Evolutionary conservation across 2,888 invertebrate species (phyloP), one percentile per base, ranked within the genome.

Genomic region (Eledone cirrhosa): DNA sequence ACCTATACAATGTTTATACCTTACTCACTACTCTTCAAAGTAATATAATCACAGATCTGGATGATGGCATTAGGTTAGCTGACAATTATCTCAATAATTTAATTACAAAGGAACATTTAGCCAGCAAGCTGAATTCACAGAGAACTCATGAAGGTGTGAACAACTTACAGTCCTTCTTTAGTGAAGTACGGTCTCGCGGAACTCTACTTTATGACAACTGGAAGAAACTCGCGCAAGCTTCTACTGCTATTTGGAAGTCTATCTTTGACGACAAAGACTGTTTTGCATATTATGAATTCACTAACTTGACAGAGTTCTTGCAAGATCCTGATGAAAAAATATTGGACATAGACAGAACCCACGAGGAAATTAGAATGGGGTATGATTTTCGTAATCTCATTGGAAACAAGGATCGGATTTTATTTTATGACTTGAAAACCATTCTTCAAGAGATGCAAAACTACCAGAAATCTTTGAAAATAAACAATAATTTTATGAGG

Each of bases 181-280:
- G 80, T 67, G 86, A 87, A 47, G 69, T 87, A 7, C 77, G 86
- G 59, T 82, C 84, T n/a, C 82, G 87, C 47, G 86, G 86, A 11
- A 85, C 85, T 22, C 81, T 80, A 31, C 78, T 88, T 2, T 83
- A 78, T 78, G 86, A 85, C 78, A 82, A 79, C 53, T 86, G 86
- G 86, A 80, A 81, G 16, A 53, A 81, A 4, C 48, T 87, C 11
- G 33, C 78, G 1, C 74, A 78, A 22, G 81, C 81, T 24, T 81
- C 81, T 1, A 78, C 77, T 2, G 75, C 75, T 13, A 83, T 88
- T 22, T 88, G 87, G 87, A 79, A 80, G 7, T 77, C 48, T 14
- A 82, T 86, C 13, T 65, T 87, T 7, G 80, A 83, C 16, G 87
- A 88, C 63, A 83, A 84, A 53, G 84, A 86, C 48, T 81, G 85